phyloP scores from a whole-genome alignment of 1,140 invertebrate genomes.

The Camponotus floridanus region DNA sequence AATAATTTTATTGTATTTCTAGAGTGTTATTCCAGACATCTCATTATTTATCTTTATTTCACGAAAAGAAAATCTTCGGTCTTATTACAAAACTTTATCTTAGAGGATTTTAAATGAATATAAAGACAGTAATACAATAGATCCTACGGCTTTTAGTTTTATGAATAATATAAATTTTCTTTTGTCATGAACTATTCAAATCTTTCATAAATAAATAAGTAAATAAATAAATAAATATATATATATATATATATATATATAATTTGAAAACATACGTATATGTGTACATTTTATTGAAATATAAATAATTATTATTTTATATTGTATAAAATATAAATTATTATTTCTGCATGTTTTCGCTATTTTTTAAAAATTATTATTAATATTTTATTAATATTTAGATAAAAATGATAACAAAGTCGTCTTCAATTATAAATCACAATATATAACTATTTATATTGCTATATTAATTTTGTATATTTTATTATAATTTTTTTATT shows the following conservation, averaged over 20 bases:
- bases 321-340: too few species aligned
- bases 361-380: too few species aligned
- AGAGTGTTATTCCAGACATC: background rate
- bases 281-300: too few species aligned
- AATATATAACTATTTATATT: too few species aligned
- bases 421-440: too few species aligned
- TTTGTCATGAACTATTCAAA: background rate
- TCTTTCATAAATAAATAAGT: background rate
- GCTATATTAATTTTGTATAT: too few species aligned
- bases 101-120: background rate
- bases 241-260: background rate
- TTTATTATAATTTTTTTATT: too few species aligned
- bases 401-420: too few species aligned
- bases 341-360: too few species aligned
- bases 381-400: too few species aligned
- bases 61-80: background rate
- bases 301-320: too few species aligned
- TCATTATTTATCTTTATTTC: background rate
- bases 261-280: too few species aligned
- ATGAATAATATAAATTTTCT: background rate
- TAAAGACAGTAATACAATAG: background rate
- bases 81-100: conserved; percentile 2
- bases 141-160: background rate
- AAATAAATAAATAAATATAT: background rate
- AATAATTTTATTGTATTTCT: background rate